These are phyloP conservation scores for Cololabis saira DNA, from an alignment of 2,113 vertebrate species.

Conservation along the genomic window DNA sequence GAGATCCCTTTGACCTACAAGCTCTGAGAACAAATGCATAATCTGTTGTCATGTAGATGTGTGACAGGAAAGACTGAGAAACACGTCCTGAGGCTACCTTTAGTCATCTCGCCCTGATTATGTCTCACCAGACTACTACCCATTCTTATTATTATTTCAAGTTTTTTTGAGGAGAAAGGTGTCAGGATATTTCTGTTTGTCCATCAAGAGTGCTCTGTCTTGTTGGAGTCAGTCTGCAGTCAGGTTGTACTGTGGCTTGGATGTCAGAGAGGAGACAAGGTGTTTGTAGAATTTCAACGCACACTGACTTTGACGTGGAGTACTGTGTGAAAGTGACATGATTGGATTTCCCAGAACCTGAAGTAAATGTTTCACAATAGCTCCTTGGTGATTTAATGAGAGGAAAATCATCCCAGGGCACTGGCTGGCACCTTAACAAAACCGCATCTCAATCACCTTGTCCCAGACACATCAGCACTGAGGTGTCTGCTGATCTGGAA, in stretches of 20 bases:
- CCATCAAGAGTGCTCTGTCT: slow-evolving; percentile 47
- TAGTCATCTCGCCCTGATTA: slow-evolving; percentile 72
- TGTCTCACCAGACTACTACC: slow-evolving; percentile 70
- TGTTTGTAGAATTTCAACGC: slow-evolving; percentile 52
- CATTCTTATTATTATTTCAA: slow-evolving; percentile 52
- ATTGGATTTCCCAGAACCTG: slow-evolving; percentile 63
- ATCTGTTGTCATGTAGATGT: slow-evolving; percentile 74
- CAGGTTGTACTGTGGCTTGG: slow-evolving; percentile 3
- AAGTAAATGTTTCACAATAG: slow-evolving; percentile 58
- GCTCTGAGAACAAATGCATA: slow-evolving; percentile 53
- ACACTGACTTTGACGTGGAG: slow-evolving; percentile 41
- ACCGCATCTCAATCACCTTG: slow-evolving; percentile 64
- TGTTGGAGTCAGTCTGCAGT: slow-evolving; percentile 58
- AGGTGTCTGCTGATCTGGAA: slow-evolving; percentile 5
- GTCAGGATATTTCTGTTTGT: slow-evolving; percentile 60
- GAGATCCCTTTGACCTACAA: slow-evolving; percentile 37
- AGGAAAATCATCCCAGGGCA: slow-evolving; percentile 53
- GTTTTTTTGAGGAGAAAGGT: slow-evolving; percentile 51
- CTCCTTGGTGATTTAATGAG: slow-evolving; percentile 54
- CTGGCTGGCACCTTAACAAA: slow-evolving; percentile 64
- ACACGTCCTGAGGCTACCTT: slow-evolving; percentile 70
- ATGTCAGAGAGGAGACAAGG: slow-evolving; percentile 35
- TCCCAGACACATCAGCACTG: slow-evolving; percentile 26
- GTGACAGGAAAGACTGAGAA: slow-evolving; percentile 76
- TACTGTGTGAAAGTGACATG: slow-evolving; percentile 58